Evolutionary conservation across 1,140 invertebrate species (phyloP).

Genomic region (Drosophila teissieri): DNA sequence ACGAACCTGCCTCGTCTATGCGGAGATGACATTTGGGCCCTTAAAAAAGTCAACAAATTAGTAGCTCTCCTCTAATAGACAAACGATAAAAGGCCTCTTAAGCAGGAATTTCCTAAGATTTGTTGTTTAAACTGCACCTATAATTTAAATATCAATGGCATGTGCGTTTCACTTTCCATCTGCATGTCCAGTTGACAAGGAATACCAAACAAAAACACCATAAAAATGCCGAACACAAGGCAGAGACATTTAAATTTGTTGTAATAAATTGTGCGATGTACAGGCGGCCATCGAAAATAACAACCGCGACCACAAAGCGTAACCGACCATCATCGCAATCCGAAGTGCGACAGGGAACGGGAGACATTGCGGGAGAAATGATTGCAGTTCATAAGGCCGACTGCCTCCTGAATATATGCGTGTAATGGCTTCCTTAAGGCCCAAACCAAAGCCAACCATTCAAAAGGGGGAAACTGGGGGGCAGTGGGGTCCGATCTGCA

Average conservation of each 20-base stretch:
- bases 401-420: conserved; percentile 58
- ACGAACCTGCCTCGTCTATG: conserved; percentile 11
- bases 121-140: no score
- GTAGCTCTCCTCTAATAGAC: neutral
- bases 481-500: conserved; percentile 8
- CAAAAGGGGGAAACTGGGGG: conserved; percentile 8
- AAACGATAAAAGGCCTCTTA: no score
- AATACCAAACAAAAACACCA: conserved; percentile 25
- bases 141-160: neutral
- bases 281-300: conserved; percentile 21
- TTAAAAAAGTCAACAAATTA: neutral
- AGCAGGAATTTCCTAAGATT: no score
- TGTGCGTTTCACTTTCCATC: conserved; percentile 26
- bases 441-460: conserved; percentile 38
- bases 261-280: conserved; percentile 72
- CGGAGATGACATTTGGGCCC: conserved; percentile 1
- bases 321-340: conserved; percentile 17
- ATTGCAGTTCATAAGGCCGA: conserved; percentile 70
- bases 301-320: conserved; percentile 46
- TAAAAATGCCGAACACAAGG: conserved; percentile 66
- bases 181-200: conserved; percentile 38
- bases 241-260: conserved; percentile 78
- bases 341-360: conserved; percentile 17
- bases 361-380: conserved; percentile 54
- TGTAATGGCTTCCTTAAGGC: conserved; percentile 83